Conservation (phyloP, 1,140 invertebrate genomes). For the Heliconius hermathena region DNA sequence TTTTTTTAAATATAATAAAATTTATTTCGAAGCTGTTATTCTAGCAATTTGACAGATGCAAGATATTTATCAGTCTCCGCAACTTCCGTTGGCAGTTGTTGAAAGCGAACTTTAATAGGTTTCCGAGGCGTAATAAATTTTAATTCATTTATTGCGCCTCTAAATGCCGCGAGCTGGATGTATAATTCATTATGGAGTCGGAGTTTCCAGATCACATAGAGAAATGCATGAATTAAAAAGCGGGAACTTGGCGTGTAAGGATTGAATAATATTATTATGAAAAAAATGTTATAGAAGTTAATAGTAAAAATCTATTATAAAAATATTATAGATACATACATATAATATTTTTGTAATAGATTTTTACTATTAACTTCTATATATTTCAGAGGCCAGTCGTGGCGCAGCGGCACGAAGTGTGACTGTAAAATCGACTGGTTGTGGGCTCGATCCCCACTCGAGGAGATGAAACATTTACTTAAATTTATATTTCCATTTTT, state of each 20-base stretch:
- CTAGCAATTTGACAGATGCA: constrained; percentile 55
- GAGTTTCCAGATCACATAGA: constrained; percentile 13
- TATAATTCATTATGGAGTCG: constrained; percentile 32
- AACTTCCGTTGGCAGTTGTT: constrained; percentile 45
- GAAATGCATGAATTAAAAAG: background rate
- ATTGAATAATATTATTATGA: background rate
- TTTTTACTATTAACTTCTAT: no score
- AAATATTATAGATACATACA: no score
- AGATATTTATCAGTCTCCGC: constrained; percentile 59
- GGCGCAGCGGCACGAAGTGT: no score
- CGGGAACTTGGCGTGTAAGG: background rate
- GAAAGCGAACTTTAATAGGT: constrained; percentile 60
- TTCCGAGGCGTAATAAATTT: constrained; percentile 54
- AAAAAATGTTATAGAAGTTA: no score
- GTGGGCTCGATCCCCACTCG: no score
- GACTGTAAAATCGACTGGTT: no score
- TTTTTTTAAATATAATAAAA: background rate
- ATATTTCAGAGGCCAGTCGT: no score
- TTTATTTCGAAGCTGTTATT: background rate
- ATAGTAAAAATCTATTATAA: no score
- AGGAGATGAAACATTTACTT: no score
- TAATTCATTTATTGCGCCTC: constrained; percentile 46
- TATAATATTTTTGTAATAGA: no score
- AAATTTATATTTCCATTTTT: no score
- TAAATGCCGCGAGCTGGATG: constrained; percentile 22